Percentiles rank a stretch among this genome's conserved stretches.
Conservation (phyloP, 2,888 invertebrate species). For the Micropterix aruncella region DNA sequence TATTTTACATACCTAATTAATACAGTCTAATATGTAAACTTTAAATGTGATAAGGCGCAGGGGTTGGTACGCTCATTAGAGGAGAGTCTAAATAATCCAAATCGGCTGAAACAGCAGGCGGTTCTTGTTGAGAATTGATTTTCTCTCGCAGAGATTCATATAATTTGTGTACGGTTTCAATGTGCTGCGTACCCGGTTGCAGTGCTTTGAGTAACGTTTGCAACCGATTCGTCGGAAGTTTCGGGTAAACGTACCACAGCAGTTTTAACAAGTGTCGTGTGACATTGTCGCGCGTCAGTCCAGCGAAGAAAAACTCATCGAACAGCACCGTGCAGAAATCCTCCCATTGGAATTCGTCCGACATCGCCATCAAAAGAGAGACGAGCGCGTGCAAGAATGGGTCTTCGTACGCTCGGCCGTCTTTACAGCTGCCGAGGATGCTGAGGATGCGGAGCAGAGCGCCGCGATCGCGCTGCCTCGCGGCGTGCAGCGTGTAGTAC, state of each 20-base stretch:
- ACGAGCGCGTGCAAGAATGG: slow-evolving; percentile 88
- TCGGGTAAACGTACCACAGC: slow-evolving; percentile 80
- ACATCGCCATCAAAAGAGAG: slow-evolving; percentile 71
- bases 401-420: slow-evolving; percentile 87
- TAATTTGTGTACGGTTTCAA: slow-evolving; percentile 68
- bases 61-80: slow-evolving; percentile 72
- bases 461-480: slow-evolving; percentile 65
- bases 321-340: slow-evolving; percentile 92
- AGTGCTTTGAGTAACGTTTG: slow-evolving; percentile 71
- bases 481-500: slow-evolving; percentile 87
- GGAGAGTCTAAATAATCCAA: slow-evolving; percentile 71
- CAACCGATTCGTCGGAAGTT: slow-evolving; percentile 64
- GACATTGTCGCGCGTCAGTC: slow-evolving; percentile 79
- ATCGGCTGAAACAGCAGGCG: slow-evolving; percentile 44
- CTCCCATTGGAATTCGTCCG: slow-evolving; percentile 85
- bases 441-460: slow-evolving; percentile 79
- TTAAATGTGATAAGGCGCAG: slow-evolving; percentile 50
- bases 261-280: slow-evolving; percentile 82
- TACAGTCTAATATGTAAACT: slow-evolving; percentile 5
- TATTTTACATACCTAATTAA: neutral
- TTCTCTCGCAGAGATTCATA: slow-evolving; percentile 69
- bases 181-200: slow-evolving; percentile 64
- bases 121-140: slow-evolving; percentile 56
- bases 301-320: slow-evolving; percentile 90
- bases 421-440: slow-evolving; percentile 79